Evolutionary conservation across 2,797 vertebrate species (phyloP).

Genomic region (Sylvilagus floridanus): DNA sequence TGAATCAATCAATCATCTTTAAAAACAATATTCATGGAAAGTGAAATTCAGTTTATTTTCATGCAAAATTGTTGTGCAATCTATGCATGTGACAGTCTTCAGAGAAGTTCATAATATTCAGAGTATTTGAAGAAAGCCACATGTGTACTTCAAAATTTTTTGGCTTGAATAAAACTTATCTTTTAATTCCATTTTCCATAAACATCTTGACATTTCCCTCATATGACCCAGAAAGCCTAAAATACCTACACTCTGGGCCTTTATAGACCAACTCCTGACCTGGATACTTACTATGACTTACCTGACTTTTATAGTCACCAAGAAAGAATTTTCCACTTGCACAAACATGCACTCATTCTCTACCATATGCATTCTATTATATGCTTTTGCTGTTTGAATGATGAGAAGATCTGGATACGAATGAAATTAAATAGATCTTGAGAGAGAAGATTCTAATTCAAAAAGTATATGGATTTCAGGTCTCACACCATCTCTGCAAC

Average conservation of each 20-base stretch:
- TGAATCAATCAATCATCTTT: too few species aligned
- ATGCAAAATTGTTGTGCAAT: too few species aligned
- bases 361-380: not conserved
- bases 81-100: too few species aligned
- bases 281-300: not conserved
- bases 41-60: too few species aligned
- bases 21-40: too few species aligned
- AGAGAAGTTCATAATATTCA: too few species aligned
- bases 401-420: not conserved
- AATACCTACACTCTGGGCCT: not conserved
- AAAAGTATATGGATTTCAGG: not conserved
- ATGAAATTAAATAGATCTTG: slow-evolving; percentile 40
- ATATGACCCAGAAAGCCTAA: not conserved
- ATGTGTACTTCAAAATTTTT: too few species aligned
- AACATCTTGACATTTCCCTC: too few species aligned
- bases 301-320: not conserved
- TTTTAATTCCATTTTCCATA: too few species aligned
- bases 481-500: not conserved
- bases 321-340: not conserved
- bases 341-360: not conserved
- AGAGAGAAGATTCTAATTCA: slow-evolving; percentile 52
- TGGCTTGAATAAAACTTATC: too few species aligned
- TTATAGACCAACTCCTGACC: not conserved
- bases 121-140: too few species aligned
- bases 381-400: not conserved